Evolutionary conservation across 23 tunicate species (phyloP).

Genomic region (Diplosoma virens): DNA sequence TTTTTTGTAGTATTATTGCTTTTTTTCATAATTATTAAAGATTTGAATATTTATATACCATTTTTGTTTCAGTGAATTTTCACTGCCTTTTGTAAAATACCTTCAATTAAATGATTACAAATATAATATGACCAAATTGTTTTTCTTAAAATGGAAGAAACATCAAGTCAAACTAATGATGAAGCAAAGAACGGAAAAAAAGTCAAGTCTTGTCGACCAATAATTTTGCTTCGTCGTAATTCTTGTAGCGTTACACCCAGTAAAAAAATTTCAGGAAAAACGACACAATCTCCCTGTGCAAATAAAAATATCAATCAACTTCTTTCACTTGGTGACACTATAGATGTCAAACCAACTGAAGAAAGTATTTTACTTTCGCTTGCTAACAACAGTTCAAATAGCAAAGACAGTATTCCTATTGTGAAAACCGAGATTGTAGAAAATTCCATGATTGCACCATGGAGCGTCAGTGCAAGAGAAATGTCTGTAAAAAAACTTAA

Average conservation of each 20-base stretch:
- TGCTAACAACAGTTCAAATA: not conserved
- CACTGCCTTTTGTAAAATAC: conserved; percentile 3
- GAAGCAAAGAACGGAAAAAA: not conserved
- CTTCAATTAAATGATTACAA: not conserved
- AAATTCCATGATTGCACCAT: not conserved
- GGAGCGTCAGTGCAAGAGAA: not conserved
- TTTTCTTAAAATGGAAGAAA: not conserved
- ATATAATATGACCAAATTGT: not conserved
- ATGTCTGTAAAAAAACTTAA: not conserved
- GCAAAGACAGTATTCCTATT: not conserved
- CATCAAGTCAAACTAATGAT: not conserved
- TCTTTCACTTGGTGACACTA: too few species aligned
- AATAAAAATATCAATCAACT: not conserved
- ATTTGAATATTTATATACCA: too few species aligned
- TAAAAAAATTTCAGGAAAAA: not conserved
- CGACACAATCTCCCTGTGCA: too few species aligned
- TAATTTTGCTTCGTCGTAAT: conserved; percentile 48
- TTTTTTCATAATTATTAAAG: too few species aligned
- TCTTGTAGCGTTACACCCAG: conserved; percentile 16
- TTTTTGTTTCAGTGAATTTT: not conserved
- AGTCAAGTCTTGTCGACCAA: conserved; percentile 36
- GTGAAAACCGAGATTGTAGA: not conserved
- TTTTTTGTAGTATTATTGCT: too few species aligned
- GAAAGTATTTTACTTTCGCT: too few species aligned
- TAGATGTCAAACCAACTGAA: not conserved